Base-by-base conservation (phyloP, 2,888 invertebrate species). In the Embidobia sp. region DNA sequence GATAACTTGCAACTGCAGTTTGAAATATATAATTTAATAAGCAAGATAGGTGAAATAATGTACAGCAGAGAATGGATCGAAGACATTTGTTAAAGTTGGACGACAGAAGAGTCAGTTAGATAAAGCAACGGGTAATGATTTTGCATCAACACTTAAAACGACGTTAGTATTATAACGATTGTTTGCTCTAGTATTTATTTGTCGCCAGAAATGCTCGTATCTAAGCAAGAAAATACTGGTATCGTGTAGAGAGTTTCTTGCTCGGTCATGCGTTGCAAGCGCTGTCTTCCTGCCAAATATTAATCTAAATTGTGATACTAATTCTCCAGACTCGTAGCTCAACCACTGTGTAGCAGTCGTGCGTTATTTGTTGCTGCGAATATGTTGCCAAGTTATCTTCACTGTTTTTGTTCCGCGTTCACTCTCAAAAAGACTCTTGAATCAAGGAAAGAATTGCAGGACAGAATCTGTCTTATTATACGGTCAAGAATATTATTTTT, bases 221-320 rank as follows among this genome's bases (percentile, higher is more conserved):
- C 29, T 40, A 15, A 51, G 10, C 64, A 53, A 53, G 64, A 63
- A 63, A 64, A 26, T 13, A 13, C 15, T 10, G 18, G 15, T 40
- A 63, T 8, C 40, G 11, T 15, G 40, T 31, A 22, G 51, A 49
- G 63, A 29, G 31, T 2, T 63, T 63, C 49, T 63, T 49, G 63
- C 31, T 48, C 29, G 40, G 19, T 42, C 16, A 26, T 46, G 64
- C 51, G 64, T 51, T 10, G 48, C 37, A 8, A 40, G 33, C 18
- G 8, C 27, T 40, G 31, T 42, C 22, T 29, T 40, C 40, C 31
- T 64, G 40, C 64, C 64, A 64, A 64, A 64, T 48, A 48, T 64
- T 63, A 49, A 63, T 63, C 63, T 49, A 49, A 63, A 49, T 31
- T 42, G 31, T 31, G 51, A 51, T 64, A 51, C 42, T 49, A 64